Conservation (phyloP, 2,113 vertebrate genomes). For the Typhlomys cinereus region DNA sequence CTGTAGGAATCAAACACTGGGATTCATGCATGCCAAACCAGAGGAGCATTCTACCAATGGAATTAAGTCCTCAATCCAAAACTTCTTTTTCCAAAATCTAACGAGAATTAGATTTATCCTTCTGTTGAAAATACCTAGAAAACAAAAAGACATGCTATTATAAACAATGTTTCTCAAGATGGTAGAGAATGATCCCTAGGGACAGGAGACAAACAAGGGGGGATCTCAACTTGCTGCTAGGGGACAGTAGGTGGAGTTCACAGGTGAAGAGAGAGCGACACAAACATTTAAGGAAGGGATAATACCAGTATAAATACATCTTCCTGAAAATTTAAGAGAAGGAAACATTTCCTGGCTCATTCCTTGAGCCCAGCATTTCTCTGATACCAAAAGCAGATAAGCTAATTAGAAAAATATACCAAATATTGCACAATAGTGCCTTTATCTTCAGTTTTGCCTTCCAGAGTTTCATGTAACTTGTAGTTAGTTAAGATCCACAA, state of each 20-base stretch:
- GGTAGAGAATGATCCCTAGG: neutral
- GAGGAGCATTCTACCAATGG: too few species aligned
- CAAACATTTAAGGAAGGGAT: constrained; percentile 27
- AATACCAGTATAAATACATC: neutral
- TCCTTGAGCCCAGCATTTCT: neutral
- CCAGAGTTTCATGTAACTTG: too few species aligned
- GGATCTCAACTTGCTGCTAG: neutral
- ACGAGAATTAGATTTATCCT: neutral
- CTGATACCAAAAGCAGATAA: constrained; percentile 25
- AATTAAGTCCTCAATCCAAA: too few species aligned
- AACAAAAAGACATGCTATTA: too few species aligned
- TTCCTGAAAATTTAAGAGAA: constrained; percentile 5
- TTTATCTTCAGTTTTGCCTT: too few species aligned
- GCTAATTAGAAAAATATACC: neutral
- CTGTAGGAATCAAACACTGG: too few species aligned
- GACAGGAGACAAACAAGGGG: neutral
- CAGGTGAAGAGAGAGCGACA: neutral
- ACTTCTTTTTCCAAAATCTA: too few species aligned
- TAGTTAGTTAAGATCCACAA: too few species aligned
- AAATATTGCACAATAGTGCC: neutral
- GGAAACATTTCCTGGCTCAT: constrained; percentile 10
- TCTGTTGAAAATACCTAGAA: neutral
- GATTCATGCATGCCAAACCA: too few species aligned
- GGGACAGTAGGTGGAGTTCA: too few species aligned
- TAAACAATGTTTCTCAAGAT: too few species aligned